Percentiles rank a stretch among this genome's conserved stretches.
phyloP scores from a whole-genome alignment of 2,888 invertebrate genomes.

The Rhodophaea formosa region DNA sequence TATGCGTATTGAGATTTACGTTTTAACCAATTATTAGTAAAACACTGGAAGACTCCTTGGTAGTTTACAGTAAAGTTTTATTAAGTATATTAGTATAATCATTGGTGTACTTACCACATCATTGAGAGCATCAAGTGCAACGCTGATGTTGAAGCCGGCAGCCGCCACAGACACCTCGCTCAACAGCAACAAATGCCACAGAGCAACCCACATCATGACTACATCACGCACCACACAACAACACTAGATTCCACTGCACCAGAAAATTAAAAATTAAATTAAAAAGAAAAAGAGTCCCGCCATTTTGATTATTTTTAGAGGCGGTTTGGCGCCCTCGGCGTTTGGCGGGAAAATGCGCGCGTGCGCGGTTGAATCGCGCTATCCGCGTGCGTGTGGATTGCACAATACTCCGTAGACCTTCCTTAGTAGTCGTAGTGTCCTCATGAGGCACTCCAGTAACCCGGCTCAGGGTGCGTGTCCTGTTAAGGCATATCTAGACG shows the following conservation, averaged over 20 bases:
- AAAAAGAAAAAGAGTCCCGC: conserved; percentile 16
- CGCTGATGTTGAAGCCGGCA: conserved; percentile 56
- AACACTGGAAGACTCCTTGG: no score
- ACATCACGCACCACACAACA: conserved; percentile 51
- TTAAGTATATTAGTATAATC: no score
- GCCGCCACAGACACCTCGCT: conserved; percentile 45
- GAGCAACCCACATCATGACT: conserved; percentile 63
- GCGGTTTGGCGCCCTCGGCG: conserved; percentile 57
- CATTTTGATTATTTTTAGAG: conserved; percentile 37
- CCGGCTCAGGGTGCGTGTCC: conserved; percentile 12
- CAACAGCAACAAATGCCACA: conserved; percentile 61
- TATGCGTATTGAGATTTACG: no score
- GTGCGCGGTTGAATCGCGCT: conserved; percentile 53
- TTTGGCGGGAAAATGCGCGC: conserved; percentile 75
- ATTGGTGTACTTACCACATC: conserved; percentile 55
- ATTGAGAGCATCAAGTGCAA: conserved; percentile 37
- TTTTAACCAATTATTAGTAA: no score
- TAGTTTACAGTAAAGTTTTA: no score
- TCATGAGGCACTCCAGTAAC: conserved; percentile 10
- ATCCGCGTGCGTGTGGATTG: conserved; percentile 62
- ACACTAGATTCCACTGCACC: conserved; percentile 22
- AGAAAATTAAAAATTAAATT: conserved; percentile 18
- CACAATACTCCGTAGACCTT: conserved; percentile 52
- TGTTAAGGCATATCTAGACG: conserved; percentile 7
- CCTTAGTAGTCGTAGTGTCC: conserved; percentile 1